A percentile compares a stretch with the other conserved stretches of the same genome.
These are phyloP conservation scores for Lampris incognitus DNA, from an alignment of 2,113 vertebrate species.

Conservation along the genomic window DNA sequence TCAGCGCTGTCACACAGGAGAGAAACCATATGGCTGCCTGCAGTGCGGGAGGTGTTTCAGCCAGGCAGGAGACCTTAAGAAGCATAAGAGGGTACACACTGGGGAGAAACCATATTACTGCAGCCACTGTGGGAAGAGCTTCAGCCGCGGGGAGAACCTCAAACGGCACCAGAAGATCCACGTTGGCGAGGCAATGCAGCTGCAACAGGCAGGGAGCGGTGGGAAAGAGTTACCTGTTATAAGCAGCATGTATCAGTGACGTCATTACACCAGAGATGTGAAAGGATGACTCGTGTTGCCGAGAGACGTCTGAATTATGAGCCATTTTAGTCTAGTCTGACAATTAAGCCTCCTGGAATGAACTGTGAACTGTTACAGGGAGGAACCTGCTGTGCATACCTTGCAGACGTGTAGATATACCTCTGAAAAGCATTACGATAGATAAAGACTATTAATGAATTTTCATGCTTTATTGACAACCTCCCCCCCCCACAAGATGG, in stretches of 20 bases:
- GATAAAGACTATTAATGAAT: no score
- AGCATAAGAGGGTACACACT: slow-evolving; percentile 81
- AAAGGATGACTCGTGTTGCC: neutral
- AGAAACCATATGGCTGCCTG: slow-evolving; percentile 79
- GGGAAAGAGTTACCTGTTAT: no score
- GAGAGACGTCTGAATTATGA: neutral
- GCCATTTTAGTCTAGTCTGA: neutral
- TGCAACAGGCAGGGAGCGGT: slow-evolving; percentile 64
- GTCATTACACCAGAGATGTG: neutral
- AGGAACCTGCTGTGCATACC: neutral
- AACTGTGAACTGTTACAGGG: neutral
- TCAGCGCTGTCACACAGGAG: slow-evolving; percentile 80
- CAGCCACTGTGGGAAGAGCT: slow-evolving; percentile 80
- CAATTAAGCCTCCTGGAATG: neutral
- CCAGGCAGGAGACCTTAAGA: slow-evolving; percentile 81
- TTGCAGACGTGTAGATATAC: no score
- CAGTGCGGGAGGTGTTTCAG: slow-evolving; percentile 80
- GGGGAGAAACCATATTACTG: slow-evolving; percentile 83
- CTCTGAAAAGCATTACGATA: no score
- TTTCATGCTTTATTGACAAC: no score
- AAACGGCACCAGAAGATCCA: slow-evolving; percentile 82
- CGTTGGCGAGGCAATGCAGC: slow-evolving; percentile 59
- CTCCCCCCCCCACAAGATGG: no score
- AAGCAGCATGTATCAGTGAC: slow-evolving; percentile 26
- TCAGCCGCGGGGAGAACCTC: slow-evolving; percentile 81